Conservation (phyloP, 1,140 invertebrate species). For the Drosophila parvula region DNA sequence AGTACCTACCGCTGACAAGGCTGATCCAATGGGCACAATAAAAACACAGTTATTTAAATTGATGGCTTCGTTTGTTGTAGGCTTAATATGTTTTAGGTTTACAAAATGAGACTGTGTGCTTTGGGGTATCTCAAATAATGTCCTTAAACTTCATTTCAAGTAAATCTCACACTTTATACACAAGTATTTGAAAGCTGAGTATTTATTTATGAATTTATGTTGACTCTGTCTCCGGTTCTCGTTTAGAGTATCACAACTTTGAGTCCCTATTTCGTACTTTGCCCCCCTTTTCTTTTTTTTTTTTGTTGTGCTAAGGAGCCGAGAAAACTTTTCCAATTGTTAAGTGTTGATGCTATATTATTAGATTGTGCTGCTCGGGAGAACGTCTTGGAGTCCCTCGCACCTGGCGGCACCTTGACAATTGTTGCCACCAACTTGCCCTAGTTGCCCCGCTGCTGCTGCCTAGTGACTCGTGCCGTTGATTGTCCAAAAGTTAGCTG, state of each 20-base stretch:
- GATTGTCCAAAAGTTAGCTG: constrained; percentile 61
- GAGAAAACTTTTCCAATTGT: constrained; percentile 56
- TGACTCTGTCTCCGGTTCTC: no score
- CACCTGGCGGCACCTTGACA: constrained; percentile 54
- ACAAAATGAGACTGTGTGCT: no score
- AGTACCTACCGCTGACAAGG: neutral
- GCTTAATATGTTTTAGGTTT: no score
- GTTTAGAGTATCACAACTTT: constrained; percentile 7
- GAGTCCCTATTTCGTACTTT: neutral
- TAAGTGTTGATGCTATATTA: constrained; percentile 59
- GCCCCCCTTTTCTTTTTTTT: neutral
- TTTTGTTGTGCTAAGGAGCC: neutral
- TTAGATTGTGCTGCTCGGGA: constrained; percentile 48
- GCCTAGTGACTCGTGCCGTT: constrained; percentile 69
- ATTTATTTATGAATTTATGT: no score
- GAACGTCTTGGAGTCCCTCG: constrained; percentile 1
- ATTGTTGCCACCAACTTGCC: constrained; percentile 48
- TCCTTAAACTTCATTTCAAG: no score
- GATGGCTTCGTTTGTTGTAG: neutral
- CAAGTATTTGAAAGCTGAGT: no score
- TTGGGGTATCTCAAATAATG: no score
- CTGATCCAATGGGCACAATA: neutral
- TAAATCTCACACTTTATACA: no score
- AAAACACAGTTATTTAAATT: neutral
- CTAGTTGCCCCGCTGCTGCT: constrained; percentile 11